Percentiles rank a stretch among this genome's conserved stretches.
phyloP scores from a whole-genome alignment of 2,888 invertebrate species.

The Stenoptilia bipunctidactyla region DNA sequence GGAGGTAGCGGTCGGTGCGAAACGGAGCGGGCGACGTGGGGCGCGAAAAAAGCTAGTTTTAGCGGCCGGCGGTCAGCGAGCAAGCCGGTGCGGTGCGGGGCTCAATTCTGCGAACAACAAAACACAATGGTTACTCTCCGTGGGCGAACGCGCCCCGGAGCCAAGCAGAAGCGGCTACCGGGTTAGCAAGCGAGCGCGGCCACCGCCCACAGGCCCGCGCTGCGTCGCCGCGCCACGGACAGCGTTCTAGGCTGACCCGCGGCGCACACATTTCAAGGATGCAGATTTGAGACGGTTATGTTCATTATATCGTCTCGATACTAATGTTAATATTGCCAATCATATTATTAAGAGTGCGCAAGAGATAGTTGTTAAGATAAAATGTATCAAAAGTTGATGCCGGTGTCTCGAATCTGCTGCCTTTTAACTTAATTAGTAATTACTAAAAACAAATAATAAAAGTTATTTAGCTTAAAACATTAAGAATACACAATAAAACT shows the following conservation, averaged over 20 bases:
- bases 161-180: conserved; percentile 69
- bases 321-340: conserved; percentile 28
- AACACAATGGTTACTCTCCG: conserved; percentile 68
- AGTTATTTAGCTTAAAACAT: conserved; percentile 5
- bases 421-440: conserved; percentile 18
- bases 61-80: conserved; percentile 70
- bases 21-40: conserved; percentile 57
- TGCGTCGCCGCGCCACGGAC: conserved; percentile 24
- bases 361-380: conserved; percentile 29
- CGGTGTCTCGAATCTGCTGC: conserved; percentile 32
- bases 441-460: too few relatives aligned
- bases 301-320: conserved; percentile 24
- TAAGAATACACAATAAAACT: conserved; percentile 1
- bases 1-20: conserved; percentile 53
- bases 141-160: conserved; percentile 59
- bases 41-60: conserved; percentile 68
- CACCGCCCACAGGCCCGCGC: conserved; percentile 45
- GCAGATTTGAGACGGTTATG: conserved; percentile 31
- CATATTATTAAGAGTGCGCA: conserved; percentile 26
- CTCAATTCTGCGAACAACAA: conserved; percentile 73
- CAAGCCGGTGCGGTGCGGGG: conserved; percentile 68
- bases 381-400: conserved; percentile 25
- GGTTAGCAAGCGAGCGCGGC: conserved; percentile 60
- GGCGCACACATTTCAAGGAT: conserved; percentile 17
- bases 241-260: conserved; percentile 31